Percentiles rank a stretch among this genome's conserved stretches.
Conservation (phyloP, 1,140 invertebrate species). For the Eueides isabella region DNA sequence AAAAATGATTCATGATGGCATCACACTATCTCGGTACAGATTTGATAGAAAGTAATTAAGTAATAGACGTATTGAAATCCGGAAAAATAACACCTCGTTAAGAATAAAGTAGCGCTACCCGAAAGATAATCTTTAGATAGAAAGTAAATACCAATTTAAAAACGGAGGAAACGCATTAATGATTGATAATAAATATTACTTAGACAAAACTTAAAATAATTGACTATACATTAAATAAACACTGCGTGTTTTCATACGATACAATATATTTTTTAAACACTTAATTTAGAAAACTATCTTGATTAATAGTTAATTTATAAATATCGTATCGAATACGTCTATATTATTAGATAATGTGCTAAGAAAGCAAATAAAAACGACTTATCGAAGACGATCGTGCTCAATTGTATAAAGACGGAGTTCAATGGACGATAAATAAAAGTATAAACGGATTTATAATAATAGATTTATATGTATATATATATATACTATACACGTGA, state of each 20-base stretch:
- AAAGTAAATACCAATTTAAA: no score
- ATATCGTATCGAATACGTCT: background rate
- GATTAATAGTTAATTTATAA: background rate
- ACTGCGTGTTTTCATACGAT: no score
- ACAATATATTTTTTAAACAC: background rate
- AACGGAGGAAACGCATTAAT: no score
- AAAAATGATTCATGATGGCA: slow-evolving; percentile 2
- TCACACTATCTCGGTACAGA: background rate
- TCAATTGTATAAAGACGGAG: slow-evolving; percentile 24
- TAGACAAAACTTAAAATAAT: no score
- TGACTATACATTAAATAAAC: no score
- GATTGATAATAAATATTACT: no score
- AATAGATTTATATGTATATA: no score
- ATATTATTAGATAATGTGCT: slow-evolving; percentile 2
- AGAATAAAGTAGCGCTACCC: no score
- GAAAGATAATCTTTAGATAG: no score
- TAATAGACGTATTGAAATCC: background rate
- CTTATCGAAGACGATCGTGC: background rate
- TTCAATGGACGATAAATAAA: slow-evolving; percentile 26
- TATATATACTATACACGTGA: background rate
- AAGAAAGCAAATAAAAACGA: slow-evolving; percentile 7
- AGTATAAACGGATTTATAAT: slow-evolving; percentile 13
- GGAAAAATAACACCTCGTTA: background rate
- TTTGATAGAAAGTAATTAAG: background rate
- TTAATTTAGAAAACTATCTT: background rate